Evolutionary conservation across 1,140 invertebrate species (phyloP).

Genomic region (Aphaenogaster rudis): DNA sequence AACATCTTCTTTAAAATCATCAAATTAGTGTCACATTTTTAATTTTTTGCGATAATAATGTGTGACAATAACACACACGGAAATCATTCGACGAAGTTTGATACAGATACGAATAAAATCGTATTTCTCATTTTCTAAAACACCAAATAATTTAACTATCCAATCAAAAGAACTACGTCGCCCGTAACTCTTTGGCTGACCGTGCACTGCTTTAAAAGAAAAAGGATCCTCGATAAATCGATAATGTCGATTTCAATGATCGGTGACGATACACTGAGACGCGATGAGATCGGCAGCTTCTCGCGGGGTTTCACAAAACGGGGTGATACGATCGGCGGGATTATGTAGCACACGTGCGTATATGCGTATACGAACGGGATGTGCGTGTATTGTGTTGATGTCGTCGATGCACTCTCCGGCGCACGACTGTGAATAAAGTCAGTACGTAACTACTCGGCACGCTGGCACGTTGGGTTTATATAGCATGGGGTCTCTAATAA

Average conservation of each 20-base stretch:
- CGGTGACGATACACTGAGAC: slow-evolving; percentile 12
- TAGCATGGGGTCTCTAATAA: slow-evolving; percentile 85
- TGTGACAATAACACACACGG: neutral
- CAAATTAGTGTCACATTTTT: neutral
- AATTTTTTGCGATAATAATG: neutral
- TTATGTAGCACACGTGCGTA: slow-evolving; percentile 36
- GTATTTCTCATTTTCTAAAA: slow-evolving; percentile 9
- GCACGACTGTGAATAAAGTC: slow-evolving; percentile 81
- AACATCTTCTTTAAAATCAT: neutral
- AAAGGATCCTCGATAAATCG: neutral
- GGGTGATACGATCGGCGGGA: neutral
- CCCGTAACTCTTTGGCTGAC: neutral
- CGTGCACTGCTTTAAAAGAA: slow-evolving; percentile 13
- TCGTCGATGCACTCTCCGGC: slow-evolving; percentile 71
- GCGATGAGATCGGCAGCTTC: slow-evolving; percentile 16
- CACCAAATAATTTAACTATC: slow-evolving; percentile 3
- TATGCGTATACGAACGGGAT: slow-evolving; percentile 47
- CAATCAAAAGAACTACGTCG: neutral
- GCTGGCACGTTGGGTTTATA: slow-evolving; percentile 85
- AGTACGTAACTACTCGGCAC: slow-evolving; percentile 84
- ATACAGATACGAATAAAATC: neutral
- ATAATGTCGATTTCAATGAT: neutral
- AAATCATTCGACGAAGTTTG: neutral
- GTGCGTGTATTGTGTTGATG: slow-evolving; percentile 8
- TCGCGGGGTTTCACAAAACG: slow-evolving; percentile 41